phyloP scores from a whole-genome alignment of 2,113 vertebrate species.

The Labeo rohita region DNA sequence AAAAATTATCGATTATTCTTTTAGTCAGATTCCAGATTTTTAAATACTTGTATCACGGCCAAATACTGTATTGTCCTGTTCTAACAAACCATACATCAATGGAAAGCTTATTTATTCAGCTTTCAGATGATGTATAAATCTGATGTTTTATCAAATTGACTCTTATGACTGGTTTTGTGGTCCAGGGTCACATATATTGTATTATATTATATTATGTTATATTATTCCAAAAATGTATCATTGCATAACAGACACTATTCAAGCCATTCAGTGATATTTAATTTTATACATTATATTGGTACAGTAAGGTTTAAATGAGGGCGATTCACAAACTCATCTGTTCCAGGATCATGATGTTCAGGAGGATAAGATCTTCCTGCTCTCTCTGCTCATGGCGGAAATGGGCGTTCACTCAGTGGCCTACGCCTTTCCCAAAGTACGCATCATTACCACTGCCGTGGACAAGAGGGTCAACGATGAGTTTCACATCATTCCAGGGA shows the following conservation, averaged over 20 bases:
- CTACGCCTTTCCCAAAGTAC: constrained; percentile 87
- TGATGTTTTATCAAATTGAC: too few relatives aligned
- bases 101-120: too few relatives aligned
- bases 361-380: constrained; percentile 89
- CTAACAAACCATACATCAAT: too few relatives aligned
- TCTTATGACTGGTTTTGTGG: too few relatives aligned
- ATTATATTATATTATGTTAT: background rate
- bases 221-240: background rate
- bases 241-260: background rate
- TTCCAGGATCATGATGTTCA: constrained; percentile 87
- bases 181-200: too few relatives aligned
- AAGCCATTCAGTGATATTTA: background rate
- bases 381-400: constrained; percentile 89
- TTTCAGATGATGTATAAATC: too few relatives aligned
- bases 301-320: background rate
- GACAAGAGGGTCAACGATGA: constrained; percentile 89
- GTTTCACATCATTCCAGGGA: constrained; percentile 91
- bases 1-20: too few relatives aligned
- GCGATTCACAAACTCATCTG: background rate
- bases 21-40: too few relatives aligned
- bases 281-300: background rate
- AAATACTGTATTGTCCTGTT: too few relatives aligned
- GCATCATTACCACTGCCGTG: constrained; percentile 89
- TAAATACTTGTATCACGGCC: too few relatives aligned
- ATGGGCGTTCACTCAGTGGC: constrained; percentile 92